A percentile compares a stretch with the other conserved stretches of the same genome.
Conservation (phyloP, 2,113 vertebrate species). For the Phaethon lepturus region DNA sequence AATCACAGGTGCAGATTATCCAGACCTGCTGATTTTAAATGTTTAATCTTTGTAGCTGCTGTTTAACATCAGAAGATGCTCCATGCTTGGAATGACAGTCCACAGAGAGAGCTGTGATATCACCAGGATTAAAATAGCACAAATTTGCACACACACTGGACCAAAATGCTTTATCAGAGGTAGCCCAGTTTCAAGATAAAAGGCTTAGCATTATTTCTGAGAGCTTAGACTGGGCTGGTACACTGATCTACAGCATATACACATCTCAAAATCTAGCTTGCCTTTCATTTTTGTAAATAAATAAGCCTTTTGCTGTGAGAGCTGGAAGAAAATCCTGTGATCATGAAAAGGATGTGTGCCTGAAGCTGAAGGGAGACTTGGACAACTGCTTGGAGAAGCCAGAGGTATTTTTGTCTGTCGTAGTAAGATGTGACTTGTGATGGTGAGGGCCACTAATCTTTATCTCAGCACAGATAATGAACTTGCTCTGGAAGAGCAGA, state of each 20-base stretch:
- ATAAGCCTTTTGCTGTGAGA: not conserved
- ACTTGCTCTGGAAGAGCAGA: not conserved
- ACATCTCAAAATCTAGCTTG: not conserved
- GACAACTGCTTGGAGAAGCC: not conserved
- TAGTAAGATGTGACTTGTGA: not conserved
- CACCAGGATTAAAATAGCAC: not conserved
- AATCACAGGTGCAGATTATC: conserved; percentile 30
- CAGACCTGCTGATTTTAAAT: conserved; percentile 36
- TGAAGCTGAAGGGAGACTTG: not conserved
- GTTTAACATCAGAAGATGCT: not conserved
- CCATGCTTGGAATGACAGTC: not conserved
- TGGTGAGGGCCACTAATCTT: not conserved
- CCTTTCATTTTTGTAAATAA: not conserved
- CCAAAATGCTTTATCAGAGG: not conserved
- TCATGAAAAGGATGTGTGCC: not conserved
- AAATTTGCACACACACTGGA: not conserved
- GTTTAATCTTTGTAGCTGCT: conserved; percentile 34
- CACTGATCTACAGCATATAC: not conserved
- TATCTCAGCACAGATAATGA: not conserved
- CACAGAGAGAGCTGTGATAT: not conserved
- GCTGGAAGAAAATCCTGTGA: not conserved
- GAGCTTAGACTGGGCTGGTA: not conserved
- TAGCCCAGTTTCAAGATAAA: not conserved
- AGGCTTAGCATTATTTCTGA: not conserved
- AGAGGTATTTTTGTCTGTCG: not conserved